A percentile compares a stretch with the other conserved stretches of the same genome.
Conservation (phyloP, 2,888 invertebrate species). For the Phortica okadai region DNA sequence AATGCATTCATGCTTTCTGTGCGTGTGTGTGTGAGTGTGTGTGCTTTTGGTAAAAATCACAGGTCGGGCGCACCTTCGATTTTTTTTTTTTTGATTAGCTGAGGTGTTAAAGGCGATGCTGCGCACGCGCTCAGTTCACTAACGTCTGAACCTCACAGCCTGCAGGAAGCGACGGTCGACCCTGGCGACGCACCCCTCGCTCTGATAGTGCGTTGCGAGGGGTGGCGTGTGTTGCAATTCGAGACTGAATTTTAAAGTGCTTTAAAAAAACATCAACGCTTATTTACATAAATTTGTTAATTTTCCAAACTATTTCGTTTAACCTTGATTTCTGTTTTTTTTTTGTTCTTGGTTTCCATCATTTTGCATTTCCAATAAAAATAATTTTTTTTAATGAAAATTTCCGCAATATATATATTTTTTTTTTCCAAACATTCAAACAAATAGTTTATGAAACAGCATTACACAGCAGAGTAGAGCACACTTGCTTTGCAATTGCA, state of each 20-base stretch:
- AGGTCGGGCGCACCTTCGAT: too few species aligned
- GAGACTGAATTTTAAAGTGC: constrained; percentile 33
- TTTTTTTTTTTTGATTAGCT: constrained; percentile 25
- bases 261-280: constrained; percentile 1
- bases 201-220: too few species aligned
- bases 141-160: background rate
- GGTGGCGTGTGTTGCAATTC: constrained; percentile 39
- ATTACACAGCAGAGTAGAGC: background rate
- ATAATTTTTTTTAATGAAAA: constrained; percentile 64
- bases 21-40: too few species aligned
- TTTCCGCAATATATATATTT: constrained; percentile 61
- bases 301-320: constrained; percentile 21
- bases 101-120: constrained; percentile 62
- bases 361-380: background rate
- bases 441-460: constrained; percentile 6
- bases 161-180: constrained; percentile 29
- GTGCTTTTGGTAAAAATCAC: background rate
- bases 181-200: background rate
- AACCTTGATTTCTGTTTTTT: constrained; percentile 49
- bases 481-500: background rate
- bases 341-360: constrained; percentile 31
- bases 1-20: background rate
- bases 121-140: constrained; percentile 58
- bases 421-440: background rate
- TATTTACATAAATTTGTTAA: constrained; percentile 24